Evolutionary conservation across 2,797 vertebrate genomes (phyloP).

Genomic region (Lateolabrax maculatus): DNA sequence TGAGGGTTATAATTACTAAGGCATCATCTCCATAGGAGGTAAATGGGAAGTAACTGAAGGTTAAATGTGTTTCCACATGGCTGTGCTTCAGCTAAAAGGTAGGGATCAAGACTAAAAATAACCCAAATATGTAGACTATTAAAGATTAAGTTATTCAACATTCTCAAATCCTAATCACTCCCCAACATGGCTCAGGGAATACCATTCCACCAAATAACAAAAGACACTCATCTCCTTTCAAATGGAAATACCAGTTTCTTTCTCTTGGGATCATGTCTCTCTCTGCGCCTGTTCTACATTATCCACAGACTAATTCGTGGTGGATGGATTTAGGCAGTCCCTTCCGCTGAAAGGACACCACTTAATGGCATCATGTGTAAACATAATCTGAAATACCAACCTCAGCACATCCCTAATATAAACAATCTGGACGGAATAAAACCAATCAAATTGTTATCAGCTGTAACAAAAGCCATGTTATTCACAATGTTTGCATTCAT

Average conservation of each 20-base stretch:
- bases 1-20: conserved; percentile 76
- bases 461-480: conserved; percentile 31
- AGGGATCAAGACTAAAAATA: conserved; percentile 49
- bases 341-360: conserved; percentile 15
- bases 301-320: conserved; percentile 41
- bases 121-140: conserved; percentile 38
- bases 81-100: conserved; percentile 52
- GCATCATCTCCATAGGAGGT: conserved; percentile 69
- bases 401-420: conserved; percentile 37
- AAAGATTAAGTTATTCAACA: conserved; percentile 52
- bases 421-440: conserved; percentile 46
- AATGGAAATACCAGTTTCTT: conserved; percentile 50
- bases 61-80: conserved; percentile 71
- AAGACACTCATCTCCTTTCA: conserved; percentile 42
- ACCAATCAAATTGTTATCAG: conserved; percentile 35
- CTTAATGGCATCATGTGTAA: conserved; percentile 35
- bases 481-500: conserved; percentile 56
- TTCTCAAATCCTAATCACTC: conserved; percentile 43
- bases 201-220: conserved; percentile 28
- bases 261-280: conserved; percentile 30
- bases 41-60: conserved; percentile 69
- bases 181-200: conserved; percentile 11
- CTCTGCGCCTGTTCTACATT: conserved; percentile 35
- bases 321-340: conserved; percentile 12
- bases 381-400: conserved; percentile 25